Evolutionary conservation across 2,888 invertebrate species (phyloP).

Genomic region (Sisyra terminalis): DNA sequence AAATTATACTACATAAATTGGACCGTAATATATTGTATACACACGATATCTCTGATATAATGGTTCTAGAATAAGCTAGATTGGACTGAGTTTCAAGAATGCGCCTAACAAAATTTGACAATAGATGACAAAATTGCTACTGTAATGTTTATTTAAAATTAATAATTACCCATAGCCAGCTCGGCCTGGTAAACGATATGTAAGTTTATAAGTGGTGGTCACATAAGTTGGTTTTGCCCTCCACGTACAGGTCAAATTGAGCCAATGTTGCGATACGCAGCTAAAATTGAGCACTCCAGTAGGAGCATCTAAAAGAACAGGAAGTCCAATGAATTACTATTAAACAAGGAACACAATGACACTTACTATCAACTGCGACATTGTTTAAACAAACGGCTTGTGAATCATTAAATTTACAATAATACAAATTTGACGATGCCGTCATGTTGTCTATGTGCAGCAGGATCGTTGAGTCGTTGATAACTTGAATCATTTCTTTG

Average conservation of each 20-base stretch:
- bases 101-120: too few relatives aligned
- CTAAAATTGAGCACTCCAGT: conserved; percentile 46
- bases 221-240: conserved; percentile 38
- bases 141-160: background rate
- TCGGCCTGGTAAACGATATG: conserved; percentile 27
- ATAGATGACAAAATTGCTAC: too few relatives aligned
- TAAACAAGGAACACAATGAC: conserved; percentile 10
- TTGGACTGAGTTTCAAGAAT: too few relatives aligned
- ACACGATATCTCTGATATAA: too few relatives aligned
- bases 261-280: conserved; percentile 58
- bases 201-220: conserved; percentile 35
- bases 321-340: conserved; percentile 9
- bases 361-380: conserved; percentile 40
- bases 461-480: conserved; percentile 46
- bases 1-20: too few relatives aligned
- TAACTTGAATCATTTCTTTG: conserved; percentile 28
- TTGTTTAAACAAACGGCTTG: conserved; percentile 34
- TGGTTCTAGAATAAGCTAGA: too few relatives aligned
- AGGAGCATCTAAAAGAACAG: conserved; percentile 35
- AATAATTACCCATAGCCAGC: conserved; percentile 22
- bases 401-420: conserved; percentile 31
- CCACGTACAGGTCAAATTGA: conserved; percentile 61
- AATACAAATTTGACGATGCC: conserved; percentile 33
- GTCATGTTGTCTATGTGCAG: conserved; percentile 36
- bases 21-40: too few relatives aligned